Percentiles rank a stretch among this genome's conserved stretches.
These are phyloP conservation scores for Schizopygopsis pylzovi DNA, from an alignment of 2,797 vertebrate species.

Conservation along the genomic window DNA sequence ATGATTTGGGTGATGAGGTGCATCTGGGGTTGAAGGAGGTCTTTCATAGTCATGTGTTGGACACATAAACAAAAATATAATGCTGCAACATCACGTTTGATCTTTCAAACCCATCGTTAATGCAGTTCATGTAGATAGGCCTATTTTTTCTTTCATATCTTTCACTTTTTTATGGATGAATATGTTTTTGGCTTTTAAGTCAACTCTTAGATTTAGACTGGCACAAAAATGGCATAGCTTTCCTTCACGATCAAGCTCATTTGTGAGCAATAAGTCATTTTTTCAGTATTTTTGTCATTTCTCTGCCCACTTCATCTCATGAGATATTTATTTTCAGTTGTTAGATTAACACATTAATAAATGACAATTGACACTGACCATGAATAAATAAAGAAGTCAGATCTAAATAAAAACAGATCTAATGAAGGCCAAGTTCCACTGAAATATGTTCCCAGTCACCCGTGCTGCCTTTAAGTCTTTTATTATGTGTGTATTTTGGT, in stretches of 20 bases:
- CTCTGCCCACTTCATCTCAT: constrained; percentile 36
- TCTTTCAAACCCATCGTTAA: neutral
- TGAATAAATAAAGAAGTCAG: neutral
- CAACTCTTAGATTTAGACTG: constrained; percentile 1
- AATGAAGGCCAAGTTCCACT: neutral
- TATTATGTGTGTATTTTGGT: neutral
- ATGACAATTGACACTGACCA: neutral
- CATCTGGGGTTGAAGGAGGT: constrained; percentile 53
- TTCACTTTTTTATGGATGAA: neutral
- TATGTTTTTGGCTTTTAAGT: neutral
- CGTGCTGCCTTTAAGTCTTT: neutral
- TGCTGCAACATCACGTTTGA: constrained; percentile 7
- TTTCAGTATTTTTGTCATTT: constrained; percentile 32
- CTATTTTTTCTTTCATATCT: neutral
- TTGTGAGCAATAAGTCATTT: constrained; percentile 36
- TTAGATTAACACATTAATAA: neutral
- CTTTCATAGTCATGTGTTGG: constrained; percentile 27
- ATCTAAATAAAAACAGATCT: neutral
- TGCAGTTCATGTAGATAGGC: neutral
- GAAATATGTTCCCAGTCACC: neutral
- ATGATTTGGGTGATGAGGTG: constrained; percentile 48
- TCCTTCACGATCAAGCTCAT: constrained; percentile 32
- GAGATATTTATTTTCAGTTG: neutral
- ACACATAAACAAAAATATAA: constrained; percentile 36
- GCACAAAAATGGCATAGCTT: neutral